These are phyloP conservation scores for Solenodon paradoxus DNA, from an alignment of 2,113 vertebrate genomes.

Conservation along the genomic window DNA sequence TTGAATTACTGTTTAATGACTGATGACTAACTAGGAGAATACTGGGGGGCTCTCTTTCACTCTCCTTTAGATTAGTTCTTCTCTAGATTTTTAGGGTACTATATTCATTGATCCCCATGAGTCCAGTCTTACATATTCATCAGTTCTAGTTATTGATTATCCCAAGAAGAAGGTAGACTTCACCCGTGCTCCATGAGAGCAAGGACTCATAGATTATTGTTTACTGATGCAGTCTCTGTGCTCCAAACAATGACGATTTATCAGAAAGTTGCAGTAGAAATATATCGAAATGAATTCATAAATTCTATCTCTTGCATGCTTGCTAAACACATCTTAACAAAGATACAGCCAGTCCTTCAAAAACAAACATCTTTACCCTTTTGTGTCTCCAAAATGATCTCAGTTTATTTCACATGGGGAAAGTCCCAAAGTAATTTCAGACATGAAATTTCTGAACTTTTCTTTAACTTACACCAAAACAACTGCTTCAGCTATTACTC, in stretches of 20 bases:
- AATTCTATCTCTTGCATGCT: not conserved
- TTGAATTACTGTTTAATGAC: too few species aligned
- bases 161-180: not conserved
- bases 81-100: not conserved
- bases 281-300: not conserved
- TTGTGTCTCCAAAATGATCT: not conserved
- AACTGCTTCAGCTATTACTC: not conserved
- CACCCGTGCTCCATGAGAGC: too few species aligned
- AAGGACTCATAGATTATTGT: not conserved
- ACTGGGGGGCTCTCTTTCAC: not conserved
- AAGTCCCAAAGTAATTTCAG: not conserved
- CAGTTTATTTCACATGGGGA: not conserved
- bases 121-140: not conserved
- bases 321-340: not conserved
- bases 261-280: not conserved
- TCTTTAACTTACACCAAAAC: not conserved
- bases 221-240: not conserved
- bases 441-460: not conserved
- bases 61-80: not conserved
- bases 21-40: not conserved
- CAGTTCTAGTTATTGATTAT: not conserved
- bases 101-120: not conserved
- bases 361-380: not conserved
- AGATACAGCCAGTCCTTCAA: not conserved
- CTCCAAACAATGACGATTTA: not conserved